Base-by-base conservation (phyloP, 2,888 invertebrate species). In the Tetropium fuscum region DNA sequence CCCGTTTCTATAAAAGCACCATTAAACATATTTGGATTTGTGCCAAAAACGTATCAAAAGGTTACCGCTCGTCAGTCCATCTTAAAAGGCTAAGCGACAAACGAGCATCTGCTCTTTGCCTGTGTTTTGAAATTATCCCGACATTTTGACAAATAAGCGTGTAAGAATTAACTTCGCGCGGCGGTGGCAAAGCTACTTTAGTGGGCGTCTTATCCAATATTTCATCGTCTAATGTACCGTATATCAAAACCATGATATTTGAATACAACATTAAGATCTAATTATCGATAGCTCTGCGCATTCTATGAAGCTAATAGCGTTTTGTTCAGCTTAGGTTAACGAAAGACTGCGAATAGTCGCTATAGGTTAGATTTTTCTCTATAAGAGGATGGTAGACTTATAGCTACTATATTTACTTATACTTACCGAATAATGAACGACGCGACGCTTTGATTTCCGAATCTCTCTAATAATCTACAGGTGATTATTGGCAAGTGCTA, bases 141-240 rank as follows among this genome's bases (percentile, higher is more conserved):
- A 41, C 41, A 22, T 19, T 41, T 27, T 25, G 30, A 41, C 41
- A 41, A 47, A 56, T 30, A 48, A 48, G 41, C 38, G 40, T 36
- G 45, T 45, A 41, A 47, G 40, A 38, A 58, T 53, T 57, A 54
- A 45, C 53, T 64, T 53, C n/a, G n/a, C n/a, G 44, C 44, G 45
- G 55, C 51, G 38, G 51, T 36, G 15, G 43, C 36, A 47, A 49
- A 48, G 59, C 53, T 57, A 56, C 59, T 59, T 54, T 44, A 53
- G 62, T 62, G 38, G 62, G 58, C 45, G 62, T 58, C n/a, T 49
- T 53, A 56, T 59, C 48, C 44, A 53, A 59, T 59, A 59, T 53
- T 54, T 53, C 53, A 48, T 22, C 41, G 45, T 34, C 48, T 59
- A 34, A 51, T 36, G 22, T 38, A 44, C 44, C 27, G 15, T 44